phyloP scores from a whole-genome alignment of 2,888 invertebrate species.

The Ellobium chinense region DNA sequence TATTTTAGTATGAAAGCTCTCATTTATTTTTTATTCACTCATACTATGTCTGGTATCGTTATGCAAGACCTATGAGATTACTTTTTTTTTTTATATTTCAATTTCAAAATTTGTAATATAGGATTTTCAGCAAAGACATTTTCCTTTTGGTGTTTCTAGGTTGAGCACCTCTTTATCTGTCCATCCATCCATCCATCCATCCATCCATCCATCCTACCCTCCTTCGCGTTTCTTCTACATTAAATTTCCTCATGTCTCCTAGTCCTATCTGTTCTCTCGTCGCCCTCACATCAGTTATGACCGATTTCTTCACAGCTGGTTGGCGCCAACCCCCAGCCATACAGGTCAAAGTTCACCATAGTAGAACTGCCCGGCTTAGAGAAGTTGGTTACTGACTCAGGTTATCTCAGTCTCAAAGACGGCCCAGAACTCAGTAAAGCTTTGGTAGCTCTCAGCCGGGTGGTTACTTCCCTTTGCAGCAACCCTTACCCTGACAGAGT shows the following conservation, averaged over 20 bases:
- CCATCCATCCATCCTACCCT: not conserved
- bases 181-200: not conserved
- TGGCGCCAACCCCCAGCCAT: constrained; percentile 52
- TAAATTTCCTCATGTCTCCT: too few species aligned
- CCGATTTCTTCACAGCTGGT: not conserved
- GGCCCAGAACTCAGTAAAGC: constrained; percentile 69
- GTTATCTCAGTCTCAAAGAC: constrained; percentile 65
- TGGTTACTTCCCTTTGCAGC: constrained; percentile 69
- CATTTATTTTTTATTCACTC: too few species aligned
- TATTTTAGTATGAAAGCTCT: too few species aligned
- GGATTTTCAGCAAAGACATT: too few species aligned
- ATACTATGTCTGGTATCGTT: too few species aligned
- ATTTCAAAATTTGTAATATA: too few species aligned
- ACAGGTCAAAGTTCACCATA: constrained; percentile 73
- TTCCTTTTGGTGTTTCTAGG: too few species aligned
- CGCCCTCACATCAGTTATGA: not conserved
- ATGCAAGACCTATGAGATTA: too few species aligned
- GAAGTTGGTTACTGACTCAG: constrained; percentile 65
- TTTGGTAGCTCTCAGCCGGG: constrained; percentile 65
- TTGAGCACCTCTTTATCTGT: too few species aligned
- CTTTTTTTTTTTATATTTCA: too few species aligned
- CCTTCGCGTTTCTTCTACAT: not conserved
- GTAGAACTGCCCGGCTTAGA: constrained; percentile 74
- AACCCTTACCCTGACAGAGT: constrained; percentile 73
- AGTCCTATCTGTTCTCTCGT: not conserved